Percentiles rank a stretch among this genome's conserved stretches.
Evolutionary conservation across 2,888 invertebrate species (phyloP).

Genomic region (Hetaerina titia): DNA sequence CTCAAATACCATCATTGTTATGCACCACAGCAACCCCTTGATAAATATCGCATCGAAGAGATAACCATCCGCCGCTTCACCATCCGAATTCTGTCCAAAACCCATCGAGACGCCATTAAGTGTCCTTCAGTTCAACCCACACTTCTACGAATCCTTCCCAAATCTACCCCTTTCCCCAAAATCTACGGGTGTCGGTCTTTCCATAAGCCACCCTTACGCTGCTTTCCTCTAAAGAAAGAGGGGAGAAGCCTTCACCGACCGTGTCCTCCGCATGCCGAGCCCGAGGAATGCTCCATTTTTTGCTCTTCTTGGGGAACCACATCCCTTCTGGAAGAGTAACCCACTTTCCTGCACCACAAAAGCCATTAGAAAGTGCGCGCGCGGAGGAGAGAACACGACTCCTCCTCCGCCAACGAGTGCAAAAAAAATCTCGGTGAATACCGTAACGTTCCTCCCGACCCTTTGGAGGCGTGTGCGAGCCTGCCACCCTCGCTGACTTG

Average conservation of each 20-base stretch:
- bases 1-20: neutral
- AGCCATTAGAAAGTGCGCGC: constrained; percentile 54
- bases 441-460: constrained; percentile 5
- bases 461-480: neutral
- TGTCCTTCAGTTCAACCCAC: neutral
- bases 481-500: neutral
- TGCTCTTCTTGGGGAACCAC: neutral
- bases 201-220: neutral
- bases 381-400: constrained; percentile 30
- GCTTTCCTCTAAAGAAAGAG: neutral
- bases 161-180: neutral
- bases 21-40: no score
- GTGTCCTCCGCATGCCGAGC: neutral
- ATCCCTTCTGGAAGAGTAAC: constrained; percentile 40
- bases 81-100: neutral
- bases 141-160: neutral
- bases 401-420: neutral
- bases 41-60: no score
- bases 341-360: constrained; percentile 53
- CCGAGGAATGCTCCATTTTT: constrained; percentile 3
- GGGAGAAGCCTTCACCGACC: constrained; percentile 29
- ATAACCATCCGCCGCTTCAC: neutral
- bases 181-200: neutral
- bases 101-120: neutral
- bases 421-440: constrained; percentile 12